Conservation (phyloP, 2,888 invertebrate genomes). For the Pammene fasciana region DNA sequence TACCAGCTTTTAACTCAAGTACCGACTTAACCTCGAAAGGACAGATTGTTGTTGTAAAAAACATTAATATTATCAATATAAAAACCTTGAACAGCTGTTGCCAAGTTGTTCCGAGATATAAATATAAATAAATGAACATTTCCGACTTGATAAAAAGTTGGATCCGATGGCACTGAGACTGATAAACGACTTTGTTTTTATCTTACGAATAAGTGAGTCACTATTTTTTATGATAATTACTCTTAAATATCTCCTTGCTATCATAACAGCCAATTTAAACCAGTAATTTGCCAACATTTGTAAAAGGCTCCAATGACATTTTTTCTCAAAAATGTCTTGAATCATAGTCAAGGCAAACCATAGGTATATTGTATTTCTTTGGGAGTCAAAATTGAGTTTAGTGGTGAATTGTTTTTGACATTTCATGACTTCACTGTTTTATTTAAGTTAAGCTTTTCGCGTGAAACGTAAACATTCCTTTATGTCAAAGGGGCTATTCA, state of each 20-base stretch:
- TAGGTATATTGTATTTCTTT: constrained; percentile 16
- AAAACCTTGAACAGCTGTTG: constrained; percentile 11
- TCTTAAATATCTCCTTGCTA: constrained; percentile 1
- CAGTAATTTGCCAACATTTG: too few species aligned
- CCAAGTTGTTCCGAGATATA: neutral
- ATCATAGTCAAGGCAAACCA: neutral
- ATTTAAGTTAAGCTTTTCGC: neutral
- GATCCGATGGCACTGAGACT: neutral
- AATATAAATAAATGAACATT: neutral
- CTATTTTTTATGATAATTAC: neutral
- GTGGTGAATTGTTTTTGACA: neutral
- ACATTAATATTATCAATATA: neutral
- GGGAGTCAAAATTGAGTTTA: neutral
- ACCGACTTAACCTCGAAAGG: neutral
- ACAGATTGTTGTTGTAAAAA: neutral
- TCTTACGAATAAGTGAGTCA: neutral
- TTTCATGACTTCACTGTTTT: constrained; percentile 6
- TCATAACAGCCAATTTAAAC: neutral
- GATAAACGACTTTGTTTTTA: constrained; percentile 14
- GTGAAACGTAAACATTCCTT: constrained; percentile 20
- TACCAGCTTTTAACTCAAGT: neutral
- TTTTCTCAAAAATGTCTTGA: constrained; percentile 3
- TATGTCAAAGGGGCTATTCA: too few species aligned
- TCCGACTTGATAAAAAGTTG: constrained; percentile 8
- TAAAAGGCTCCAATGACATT: neutral